Conservation (phyloP, 2,888 invertebrate species). For the Xanthostigma xanthostigma region DNA sequence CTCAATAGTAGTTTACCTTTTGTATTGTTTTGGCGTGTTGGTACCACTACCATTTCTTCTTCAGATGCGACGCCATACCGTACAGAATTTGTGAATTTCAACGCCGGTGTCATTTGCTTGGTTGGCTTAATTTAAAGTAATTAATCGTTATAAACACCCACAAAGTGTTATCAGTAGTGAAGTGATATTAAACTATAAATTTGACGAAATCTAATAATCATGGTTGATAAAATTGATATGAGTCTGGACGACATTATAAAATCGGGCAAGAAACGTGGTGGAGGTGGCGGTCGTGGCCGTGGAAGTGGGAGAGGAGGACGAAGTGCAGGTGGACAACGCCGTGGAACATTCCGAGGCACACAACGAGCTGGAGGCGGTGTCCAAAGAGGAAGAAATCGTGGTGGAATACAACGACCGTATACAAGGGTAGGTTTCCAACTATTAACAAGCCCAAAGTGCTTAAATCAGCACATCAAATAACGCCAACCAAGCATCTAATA, state of each 20-base stretch:
- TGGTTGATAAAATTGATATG: conserved; percentile 94
- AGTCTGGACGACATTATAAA: conserved; percentile 95
- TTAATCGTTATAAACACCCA: too few species aligned
- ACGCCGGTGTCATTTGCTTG: too few species aligned
- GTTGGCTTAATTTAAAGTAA: too few species aligned
- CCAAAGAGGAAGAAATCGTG: conserved; percentile 56
- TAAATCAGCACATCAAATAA: too few species aligned
- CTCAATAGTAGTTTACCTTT: too few species aligned
- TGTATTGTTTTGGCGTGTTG: too few species aligned
- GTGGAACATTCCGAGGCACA: conserved; percentile 29
- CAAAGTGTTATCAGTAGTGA: too few species aligned
- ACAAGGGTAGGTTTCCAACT: conserved; percentile 42
- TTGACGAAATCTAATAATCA: conserved; percentile 31
- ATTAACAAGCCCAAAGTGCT: too few species aligned
- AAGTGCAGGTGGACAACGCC: conserved; percentile 31
- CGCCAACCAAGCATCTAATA: too few species aligned
- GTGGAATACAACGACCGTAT: conserved; percentile 52
- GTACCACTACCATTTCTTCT: too few species aligned
- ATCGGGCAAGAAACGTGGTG: conserved; percentile 55
- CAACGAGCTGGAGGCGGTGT: conserved; percentile 32
- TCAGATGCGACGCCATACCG: too few species aligned
- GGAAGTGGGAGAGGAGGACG: conserved; percentile 30
- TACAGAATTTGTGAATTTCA: too few species aligned
- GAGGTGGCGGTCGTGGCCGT: conserved; percentile 43
- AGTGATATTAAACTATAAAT: neutral